Conservation (phyloP, 2,113 vertebrate genomes). For the Hypomesus transpacificus region DNA sequence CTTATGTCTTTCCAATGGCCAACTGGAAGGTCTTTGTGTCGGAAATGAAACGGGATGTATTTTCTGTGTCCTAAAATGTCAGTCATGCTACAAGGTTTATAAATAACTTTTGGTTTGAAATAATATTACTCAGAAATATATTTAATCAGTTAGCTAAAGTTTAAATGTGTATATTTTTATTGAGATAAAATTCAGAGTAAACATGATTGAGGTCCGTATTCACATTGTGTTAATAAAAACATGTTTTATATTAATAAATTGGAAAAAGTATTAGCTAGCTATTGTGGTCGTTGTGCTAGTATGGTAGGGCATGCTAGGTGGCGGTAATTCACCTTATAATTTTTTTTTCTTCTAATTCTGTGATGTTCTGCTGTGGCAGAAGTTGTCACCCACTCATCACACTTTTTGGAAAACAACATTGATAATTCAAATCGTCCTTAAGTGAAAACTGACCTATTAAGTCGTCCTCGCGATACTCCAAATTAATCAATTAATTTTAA, state of each 20-base stretch:
- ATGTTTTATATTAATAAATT: not conserved
- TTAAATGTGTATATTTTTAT: not conserved
- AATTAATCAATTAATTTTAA: too few species aligned
- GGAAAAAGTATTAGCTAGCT: not conserved
- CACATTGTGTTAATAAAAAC: not conserved
- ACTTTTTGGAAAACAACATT: not conserved
- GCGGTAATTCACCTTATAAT: not conserved
- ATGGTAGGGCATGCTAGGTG: not conserved
- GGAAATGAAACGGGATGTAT: too few species aligned
- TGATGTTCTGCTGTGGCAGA: not conserved
- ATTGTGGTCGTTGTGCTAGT: not conserved
- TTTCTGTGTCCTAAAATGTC: too few species aligned
- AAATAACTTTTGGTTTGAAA: not conserved
- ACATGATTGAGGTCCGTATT: not conserved
- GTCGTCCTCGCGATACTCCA: too few species aligned
- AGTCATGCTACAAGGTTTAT: too few species aligned
- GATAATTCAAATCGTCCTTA: not conserved
- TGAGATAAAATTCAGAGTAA: too few species aligned
- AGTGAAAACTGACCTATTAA: too few species aligned
- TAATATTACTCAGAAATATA: not conserved
- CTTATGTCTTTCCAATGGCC: not conserved
- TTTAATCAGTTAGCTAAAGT: not conserved
- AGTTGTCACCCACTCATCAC: not conserved
- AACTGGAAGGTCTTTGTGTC: not conserved
- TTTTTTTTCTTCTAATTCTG: not conserved